Evolutionary conservation across 2,888 invertebrate species (phyloP).

Genomic region (Chelonus formosanus): DNA sequence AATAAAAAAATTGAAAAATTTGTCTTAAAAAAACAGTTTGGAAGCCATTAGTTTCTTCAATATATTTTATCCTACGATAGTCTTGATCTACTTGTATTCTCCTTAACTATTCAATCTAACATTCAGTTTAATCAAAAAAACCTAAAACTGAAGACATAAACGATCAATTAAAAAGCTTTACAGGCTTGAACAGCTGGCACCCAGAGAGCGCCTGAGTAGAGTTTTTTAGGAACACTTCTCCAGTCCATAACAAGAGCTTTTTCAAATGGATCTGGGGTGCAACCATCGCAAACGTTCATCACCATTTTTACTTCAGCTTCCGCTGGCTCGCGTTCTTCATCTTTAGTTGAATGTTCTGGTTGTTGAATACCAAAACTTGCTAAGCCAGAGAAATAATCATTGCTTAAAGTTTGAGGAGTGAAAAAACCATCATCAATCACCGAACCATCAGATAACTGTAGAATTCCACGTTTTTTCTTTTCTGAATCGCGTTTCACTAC

Average conservation of each 20-base stretch:
- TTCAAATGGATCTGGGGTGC: constrained; percentile 80
- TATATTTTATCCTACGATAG: not conserved
- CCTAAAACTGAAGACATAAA: not conserved
- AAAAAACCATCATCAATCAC: constrained; percentile 73
- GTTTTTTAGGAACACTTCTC: constrained; percentile 77
- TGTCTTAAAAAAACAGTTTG: not conserved
- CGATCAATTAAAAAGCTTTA: constrained; percentile 68
- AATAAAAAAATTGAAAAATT: not conserved
- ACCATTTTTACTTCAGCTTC: constrained; percentile 85
- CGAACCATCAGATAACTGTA: constrained; percentile 74
- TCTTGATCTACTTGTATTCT: not conserved
- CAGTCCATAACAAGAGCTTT: constrained; percentile 82
- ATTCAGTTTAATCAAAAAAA: constrained; percentile 12
- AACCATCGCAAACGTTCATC: constrained; percentile 80
- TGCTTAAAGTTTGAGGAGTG: constrained; percentile 63
- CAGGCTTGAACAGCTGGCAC: constrained; percentile 75
- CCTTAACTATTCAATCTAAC: constrained; percentile 9
- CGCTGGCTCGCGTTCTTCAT: constrained; percentile 81
- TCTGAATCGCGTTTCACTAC: constrained; percentile 41
- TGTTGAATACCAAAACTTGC: constrained; percentile 76
- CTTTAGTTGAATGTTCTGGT: constrained; percentile 67
- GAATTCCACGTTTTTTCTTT: constrained; percentile 74
- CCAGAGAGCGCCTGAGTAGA: constrained; percentile 77
- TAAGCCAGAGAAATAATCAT: constrained; percentile 72
- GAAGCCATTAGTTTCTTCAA: not conserved